These are phyloP conservation scores for Villa cingulata DNA, from an alignment of 2,888 invertebrate species.

Conservation along the genomic window DNA sequence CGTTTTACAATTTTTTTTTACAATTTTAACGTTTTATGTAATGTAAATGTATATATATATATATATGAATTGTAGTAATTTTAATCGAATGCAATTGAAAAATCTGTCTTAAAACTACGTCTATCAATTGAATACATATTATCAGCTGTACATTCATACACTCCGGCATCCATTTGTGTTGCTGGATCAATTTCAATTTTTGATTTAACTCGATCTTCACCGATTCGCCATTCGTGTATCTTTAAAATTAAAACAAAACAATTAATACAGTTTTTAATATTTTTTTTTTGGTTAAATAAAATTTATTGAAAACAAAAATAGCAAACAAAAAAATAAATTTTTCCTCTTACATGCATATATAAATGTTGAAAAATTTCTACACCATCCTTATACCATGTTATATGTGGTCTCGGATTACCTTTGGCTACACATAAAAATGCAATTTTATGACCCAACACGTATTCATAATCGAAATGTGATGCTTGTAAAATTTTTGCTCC, in stretches of 20 bases:
- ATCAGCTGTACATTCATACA: conserved; percentile 86
- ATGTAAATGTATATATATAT: no score
- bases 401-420: conserved; percentile 79
- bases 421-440: conserved; percentile 83
- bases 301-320: not conserved
- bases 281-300: not conserved
- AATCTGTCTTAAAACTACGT: conserved; percentile 84
- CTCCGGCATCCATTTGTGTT: conserved; percentile 91
- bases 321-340: not conserved
- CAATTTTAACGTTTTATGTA: not conserved
- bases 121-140: conserved; percentile 88
- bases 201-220: conserved; percentile 70
- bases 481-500: conserved; percentile 80
- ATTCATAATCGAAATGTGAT: conserved; percentile 88
- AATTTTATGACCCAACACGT: conserved; percentile 86
- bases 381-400: conserved; percentile 94
- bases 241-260: conserved; percentile 26
- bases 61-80: no score
- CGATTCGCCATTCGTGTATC: conserved; percentile 83
- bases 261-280: not conserved
- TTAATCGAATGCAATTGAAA: conserved; percentile 79
- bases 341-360: conserved; percentile 63
- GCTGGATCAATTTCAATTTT: conserved; percentile 92
- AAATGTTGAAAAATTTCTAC: conserved; percentile 82
- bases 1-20: conserved; percentile 3